Conservation (phyloP, 2,113 vertebrate species). For the Potamarius usumacintae region DNA sequence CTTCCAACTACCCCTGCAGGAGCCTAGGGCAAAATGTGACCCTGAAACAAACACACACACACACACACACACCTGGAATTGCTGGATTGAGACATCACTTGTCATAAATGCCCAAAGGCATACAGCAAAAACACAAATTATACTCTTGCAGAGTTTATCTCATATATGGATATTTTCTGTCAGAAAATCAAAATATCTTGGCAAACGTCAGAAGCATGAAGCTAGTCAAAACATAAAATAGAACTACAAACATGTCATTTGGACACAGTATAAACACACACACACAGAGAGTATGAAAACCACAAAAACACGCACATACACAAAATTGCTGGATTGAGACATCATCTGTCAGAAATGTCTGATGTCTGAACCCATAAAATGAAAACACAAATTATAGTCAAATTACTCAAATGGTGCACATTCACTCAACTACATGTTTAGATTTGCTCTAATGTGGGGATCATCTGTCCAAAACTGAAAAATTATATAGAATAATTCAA, state of each 20-base stretch:
- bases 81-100: conserved; percentile 40
- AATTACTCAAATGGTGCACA: conserved; percentile 31
- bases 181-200: conserved; percentile 27
- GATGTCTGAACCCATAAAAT: conserved; percentile 34
- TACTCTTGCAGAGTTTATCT: conserved; percentile 10
- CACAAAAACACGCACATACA: conserved; percentile 33
- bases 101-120: conserved; percentile 31
- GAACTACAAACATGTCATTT: conserved; percentile 13
- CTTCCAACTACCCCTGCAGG: conserved; percentile 64
- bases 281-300: conserved; percentile 18
- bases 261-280: conserved; percentile 34
- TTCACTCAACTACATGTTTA: conserved; percentile 20
- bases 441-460: conserved; percentile 12
- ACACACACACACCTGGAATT: conserved; percentile 39
- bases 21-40: conserved; percentile 67
- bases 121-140: conserved; percentile 14
- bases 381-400: conserved; percentile 42
- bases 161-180: conserved; percentile 14
- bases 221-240: conserved; percentile 36
- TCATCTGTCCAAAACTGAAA: not conserved
- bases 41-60: conserved; percentile 53
- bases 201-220: not conserved
- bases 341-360: conserved; percentile 70
- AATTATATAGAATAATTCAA: not conserved
- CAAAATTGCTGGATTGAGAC: conserved; percentile 73